Evolutionary conservation across 2,113 vertebrate genomes (phyloP).

Genomic region (Sclerurus mexicanus): DNA sequence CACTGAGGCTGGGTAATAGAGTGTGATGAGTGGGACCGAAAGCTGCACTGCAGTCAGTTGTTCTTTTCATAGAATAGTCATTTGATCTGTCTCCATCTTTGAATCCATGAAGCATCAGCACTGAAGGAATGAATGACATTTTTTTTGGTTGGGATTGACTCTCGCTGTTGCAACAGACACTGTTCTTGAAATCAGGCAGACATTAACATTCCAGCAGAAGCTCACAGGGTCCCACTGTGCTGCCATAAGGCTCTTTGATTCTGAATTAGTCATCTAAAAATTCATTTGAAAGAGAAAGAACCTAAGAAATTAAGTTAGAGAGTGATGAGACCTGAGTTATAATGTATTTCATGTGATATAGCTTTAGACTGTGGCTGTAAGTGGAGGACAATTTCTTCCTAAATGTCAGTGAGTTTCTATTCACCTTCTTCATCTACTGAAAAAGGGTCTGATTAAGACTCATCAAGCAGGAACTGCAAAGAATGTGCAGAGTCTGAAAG

Average conservation of each 20-base stretch:
- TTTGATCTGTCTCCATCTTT: neutral
- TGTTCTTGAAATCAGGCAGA: constrained; percentile 3
- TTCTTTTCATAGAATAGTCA: neutral
- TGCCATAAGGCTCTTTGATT: neutral
- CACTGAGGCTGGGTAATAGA: accelerated
- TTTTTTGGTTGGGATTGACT: neutral
- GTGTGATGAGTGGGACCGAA: neutral
- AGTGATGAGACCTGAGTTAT: neutral
- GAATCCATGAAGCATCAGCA: neutral
- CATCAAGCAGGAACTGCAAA: neutral
- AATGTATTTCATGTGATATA: neutral
- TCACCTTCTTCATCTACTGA: neutral
- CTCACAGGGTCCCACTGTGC: neutral
- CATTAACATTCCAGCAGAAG: neutral
- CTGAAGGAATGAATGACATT: neutral
- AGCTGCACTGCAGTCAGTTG: neutral
- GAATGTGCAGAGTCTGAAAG: neutral
- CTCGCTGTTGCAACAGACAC: neutral
- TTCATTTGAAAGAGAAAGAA: neutral
- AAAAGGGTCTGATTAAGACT: neutral
- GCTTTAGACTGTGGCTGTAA: neutral
- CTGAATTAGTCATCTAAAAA: neutral
- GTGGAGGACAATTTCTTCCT: neutral
- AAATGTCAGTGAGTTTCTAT: neutral
- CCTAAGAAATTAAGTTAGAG: neutral